These are phyloP conservation scores for Capitella teleta DNA, from an alignment of 1,140 invertebrate genomes.

Conservation along the genomic window DNA sequence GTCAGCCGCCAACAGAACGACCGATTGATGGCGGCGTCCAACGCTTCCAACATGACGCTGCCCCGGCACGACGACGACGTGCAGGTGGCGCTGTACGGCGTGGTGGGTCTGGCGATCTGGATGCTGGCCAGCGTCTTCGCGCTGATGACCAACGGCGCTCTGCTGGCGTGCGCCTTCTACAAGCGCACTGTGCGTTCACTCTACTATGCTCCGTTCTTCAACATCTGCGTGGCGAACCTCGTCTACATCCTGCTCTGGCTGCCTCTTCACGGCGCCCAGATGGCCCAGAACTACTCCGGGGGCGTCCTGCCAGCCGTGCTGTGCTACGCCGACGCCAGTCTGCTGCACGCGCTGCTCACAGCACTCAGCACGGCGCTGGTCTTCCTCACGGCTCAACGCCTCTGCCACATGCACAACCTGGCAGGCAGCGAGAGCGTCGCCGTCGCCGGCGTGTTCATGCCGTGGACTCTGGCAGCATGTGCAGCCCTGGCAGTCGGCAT, in stretches of 20 bases:
- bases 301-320: neutral
- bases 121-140: slow-evolving; percentile 3
- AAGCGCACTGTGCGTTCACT: neutral
- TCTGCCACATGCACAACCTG: neutral
- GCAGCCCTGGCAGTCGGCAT: too few relatives aligned
- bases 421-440: neutral
- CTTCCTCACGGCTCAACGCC: neutral
- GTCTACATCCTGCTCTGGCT: neutral
- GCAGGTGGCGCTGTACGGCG: too few relatives aligned
- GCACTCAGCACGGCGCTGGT: neutral
- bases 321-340: neutral
- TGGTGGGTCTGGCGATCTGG: too few relatives aligned
- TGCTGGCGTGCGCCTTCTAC: neutral
- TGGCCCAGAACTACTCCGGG: neutral
- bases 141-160: neutral
- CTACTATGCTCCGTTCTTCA: neutral
- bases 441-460: neutral
- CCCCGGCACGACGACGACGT: too few relatives aligned
- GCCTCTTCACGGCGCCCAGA: neutral
- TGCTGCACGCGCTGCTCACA: neutral
- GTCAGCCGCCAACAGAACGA: too few relatives aligned
- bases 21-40: too few relatives aligned
- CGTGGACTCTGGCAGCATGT: too few relatives aligned
- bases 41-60: too few relatives aligned
- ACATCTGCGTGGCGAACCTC: neutral